Percentiles rank a stretch among this genome's conserved stretches.
Evolutionary conservation across 2,113 vertebrate genomes (phyloP).

Genomic region (Pandion haliaetus): DNA sequence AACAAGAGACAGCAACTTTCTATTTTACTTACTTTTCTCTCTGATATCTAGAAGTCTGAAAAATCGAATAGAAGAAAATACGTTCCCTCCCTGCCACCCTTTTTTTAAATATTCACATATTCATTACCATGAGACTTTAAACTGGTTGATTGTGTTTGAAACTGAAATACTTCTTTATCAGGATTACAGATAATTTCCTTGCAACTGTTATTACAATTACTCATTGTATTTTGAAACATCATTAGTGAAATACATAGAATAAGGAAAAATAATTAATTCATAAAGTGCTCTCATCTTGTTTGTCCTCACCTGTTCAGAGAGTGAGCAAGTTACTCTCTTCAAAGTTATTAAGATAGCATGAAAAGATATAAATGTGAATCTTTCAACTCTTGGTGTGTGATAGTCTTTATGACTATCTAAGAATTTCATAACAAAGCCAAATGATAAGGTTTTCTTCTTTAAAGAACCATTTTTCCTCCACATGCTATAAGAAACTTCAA

Average conservation of each 20-base stretch:
- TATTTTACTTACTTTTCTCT: neutral
- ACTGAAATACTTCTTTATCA: neutral
- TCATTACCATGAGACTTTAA: neutral
- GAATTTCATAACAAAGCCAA: neutral
- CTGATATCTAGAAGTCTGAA: neutral
- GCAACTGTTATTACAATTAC: neutral
- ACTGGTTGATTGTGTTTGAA: neutral
- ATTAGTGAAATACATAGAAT: neutral
- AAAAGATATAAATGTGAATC: neutral
- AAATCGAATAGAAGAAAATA: neutral
- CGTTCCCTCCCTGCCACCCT: rapidly evolving
- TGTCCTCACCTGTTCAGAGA: neutral
- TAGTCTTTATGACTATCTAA: neutral
- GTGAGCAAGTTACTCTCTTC: neutral
- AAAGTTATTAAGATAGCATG: neutral
- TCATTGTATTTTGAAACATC: neutral
- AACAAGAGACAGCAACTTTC: neutral
- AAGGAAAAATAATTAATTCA: neutral
- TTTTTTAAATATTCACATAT: neutral
- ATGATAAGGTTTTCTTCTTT: neutral
- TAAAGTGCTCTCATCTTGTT: neutral
- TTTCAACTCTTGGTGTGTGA: neutral
- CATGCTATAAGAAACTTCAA: neutral
- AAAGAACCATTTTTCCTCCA: neutral
- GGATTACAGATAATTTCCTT: neutral